Evolutionary conservation across 2,888 invertebrate species (phyloP), one percentile per base, ranked within the genome.

Genomic region (Dyspetes luteomarginatus): DNA sequence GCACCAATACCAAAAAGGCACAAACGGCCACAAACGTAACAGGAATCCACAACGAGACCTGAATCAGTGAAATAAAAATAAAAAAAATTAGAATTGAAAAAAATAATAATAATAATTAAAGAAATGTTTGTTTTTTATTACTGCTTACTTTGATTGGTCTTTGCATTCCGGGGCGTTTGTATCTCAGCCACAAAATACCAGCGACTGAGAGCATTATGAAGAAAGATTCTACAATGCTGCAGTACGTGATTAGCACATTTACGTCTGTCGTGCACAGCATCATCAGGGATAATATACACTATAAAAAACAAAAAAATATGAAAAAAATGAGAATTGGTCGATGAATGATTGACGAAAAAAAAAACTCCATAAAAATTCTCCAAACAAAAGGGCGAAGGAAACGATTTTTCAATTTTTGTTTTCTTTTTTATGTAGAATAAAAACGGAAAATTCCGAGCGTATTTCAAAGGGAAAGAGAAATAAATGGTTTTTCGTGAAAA

Each of bases 131-230:
- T 91, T n/a, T n/a, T n/a, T n/a, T n/a, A n/a, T n/a, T n/a, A n/a
- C n/a, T n/a, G n/a, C n/a, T n/a, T n/a, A 97, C 97, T 93, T 95
- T 97, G 78, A 98, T 98, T 45, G 98, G 98, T 85, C 98, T 93
- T 1, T 94, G 93, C 93, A 97, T 93, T 76, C 96, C 93, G 0
- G 98, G 98, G 84, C 94, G 93, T 89, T 95, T 97, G 92, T 96
- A 96, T 45, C 98, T 94, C 83, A 98, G 93, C 94, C 96, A 97
- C 28, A 98, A 92, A 81, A 98, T 94, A 0, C 97, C 98, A 80
- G 95, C 95, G 56, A 98, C 97, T 45, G 97, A 97, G 36, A 97
- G 91, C 90, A 96, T 96, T 60, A 98, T 97, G 93, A 98, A 98
- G 91, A 97, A 96, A 24, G 98, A 97, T 92, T 98, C 98, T 52